These are phyloP conservation scores for Dasypogon diadema DNA, from an alignment of 2,888 invertebrate genomes.

Conservation along the genomic window DNA sequence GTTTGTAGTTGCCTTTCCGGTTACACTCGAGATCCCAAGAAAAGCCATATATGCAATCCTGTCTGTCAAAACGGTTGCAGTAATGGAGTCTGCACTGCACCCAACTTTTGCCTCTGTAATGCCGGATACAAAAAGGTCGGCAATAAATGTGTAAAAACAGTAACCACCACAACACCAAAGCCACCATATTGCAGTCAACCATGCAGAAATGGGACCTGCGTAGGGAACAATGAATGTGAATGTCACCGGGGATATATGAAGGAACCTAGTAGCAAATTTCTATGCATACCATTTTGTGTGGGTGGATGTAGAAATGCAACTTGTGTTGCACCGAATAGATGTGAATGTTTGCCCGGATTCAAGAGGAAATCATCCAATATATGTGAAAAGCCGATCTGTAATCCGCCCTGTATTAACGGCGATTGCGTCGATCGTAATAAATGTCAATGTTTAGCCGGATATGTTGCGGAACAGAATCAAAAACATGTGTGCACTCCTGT, in stretches of 20 bases:
- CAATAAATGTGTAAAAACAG: neutral
- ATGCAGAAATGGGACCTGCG: neutral
- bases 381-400: conserved; percentile 57
- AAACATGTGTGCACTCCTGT: conserved; percentile 55
- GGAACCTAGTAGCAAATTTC: neutral
- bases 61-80: conserved; percentile 58
- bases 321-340: conserved; percentile 74
- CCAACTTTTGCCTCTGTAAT: conserved; percentile 66
- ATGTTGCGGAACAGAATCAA: conserved; percentile 60
- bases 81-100: conserved; percentile 62
- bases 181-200: neutral
- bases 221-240: conserved; percentile 66
- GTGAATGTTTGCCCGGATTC: conserved; percentile 72
- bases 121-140: conserved; percentile 62
- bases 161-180: neutral
- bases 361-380: conserved; percentile 1
- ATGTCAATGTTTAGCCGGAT: conserved; percentile 71
- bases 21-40: conserved; percentile 61
- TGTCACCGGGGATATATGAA: conserved; percentile 67
- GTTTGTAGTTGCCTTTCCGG: conserved; percentile 57
- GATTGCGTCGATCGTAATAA: conserved; percentile 60
- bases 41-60: conserved; percentile 58
- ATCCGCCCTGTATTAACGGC: conserved; percentile 58
- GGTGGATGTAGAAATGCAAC: conserved; percentile 70
- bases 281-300: conserved; percentile 68